phyloP scores from a whole-genome alignment of 2,888 invertebrate genomes.

The Drosophila cognata region DNA sequence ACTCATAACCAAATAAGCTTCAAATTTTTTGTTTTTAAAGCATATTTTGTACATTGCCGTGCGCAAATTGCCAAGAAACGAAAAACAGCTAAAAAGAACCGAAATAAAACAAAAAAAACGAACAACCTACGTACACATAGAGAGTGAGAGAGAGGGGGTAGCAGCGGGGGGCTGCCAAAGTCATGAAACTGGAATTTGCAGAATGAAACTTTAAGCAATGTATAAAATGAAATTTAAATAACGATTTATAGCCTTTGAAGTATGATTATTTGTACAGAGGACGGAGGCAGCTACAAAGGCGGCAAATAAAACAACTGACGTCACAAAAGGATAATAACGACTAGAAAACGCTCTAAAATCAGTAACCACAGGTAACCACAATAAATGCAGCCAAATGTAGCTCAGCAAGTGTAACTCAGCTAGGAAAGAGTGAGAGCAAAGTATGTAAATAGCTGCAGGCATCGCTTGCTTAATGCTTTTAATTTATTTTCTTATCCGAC shows the following conservation, averaged over 20 bases:
- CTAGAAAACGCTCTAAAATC: conserved; percentile 27
- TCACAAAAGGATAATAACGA: conserved; percentile 22
- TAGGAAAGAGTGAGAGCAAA: neutral
- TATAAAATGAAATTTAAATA: conserved; percentile 80
- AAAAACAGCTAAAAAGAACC: conserved; percentile 48
- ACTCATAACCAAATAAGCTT: conserved; percentile 74
- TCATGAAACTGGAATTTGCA: conserved; percentile 56
- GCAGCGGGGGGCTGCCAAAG: conserved; percentile 2
- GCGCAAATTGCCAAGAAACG: conserved; percentile 47
- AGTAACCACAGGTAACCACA: neutral
- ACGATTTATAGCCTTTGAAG: conserved; percentile 82
- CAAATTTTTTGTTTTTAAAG: conserved; percentile 59
- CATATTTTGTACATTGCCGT: conserved; percentile 52
- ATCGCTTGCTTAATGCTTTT: too few relatives aligned
- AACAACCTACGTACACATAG: neutral
- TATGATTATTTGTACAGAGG: conserved; percentile 73
- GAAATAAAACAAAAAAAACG: conserved; percentile 8
- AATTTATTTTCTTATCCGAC: neutral
- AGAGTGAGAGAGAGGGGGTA: neutral
- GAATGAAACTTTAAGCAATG: conserved; percentile 74
- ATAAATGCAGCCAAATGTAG: neutral
- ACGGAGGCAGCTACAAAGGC: conserved; percentile 20
- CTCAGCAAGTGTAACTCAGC: too few relatives aligned
- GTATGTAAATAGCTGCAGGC: too few relatives aligned
- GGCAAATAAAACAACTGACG: conserved; percentile 40